Evolutionary conservation across 2,113 vertebrate species (phyloP), one percentile per base, ranked within the genome.

Genomic region (Coptodon rendalli): DNA sequence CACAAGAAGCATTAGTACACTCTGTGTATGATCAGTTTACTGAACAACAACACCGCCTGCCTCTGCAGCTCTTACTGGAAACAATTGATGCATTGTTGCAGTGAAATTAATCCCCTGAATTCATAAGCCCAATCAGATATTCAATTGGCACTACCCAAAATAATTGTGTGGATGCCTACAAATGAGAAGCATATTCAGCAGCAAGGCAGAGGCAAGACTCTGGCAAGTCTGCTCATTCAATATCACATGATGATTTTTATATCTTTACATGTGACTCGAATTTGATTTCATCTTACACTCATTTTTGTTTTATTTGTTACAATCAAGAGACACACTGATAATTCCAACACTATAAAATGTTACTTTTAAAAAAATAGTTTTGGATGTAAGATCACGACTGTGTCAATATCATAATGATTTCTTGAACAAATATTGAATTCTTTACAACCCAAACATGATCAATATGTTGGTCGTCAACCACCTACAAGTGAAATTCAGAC

Each of bases 101-200:
- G 96, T 96, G 97, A 98, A 97, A 98, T 98, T 95, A 98, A 97
- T 97, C 96, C 95, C 96, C 93, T 92, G 92, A 97, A 97, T 97
- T 98, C 97, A 97, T 98, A 98, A 97, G 93, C 94, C 95, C 95
- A 97, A 97, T 97, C 95, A 97, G 96, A 97, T 97, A 95, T 97
- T 96, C 95, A 96, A 95, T 98, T 97, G 96, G 95, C 95, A 95
- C 86, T 92, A 95, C 94, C 94, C 91, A 91, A 96, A 96, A 97
- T 97, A 96, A 97, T 97, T 97, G 97, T 91, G 92, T 89, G 94
- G 94, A 92, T 95, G 96, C 90, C 92, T 95, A 95, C 80, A 95
- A 95, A 92, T 94, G 95, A 96, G 93, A 95, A 94, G 95, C 91
- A 87, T 84, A 92, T 88, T 91, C 82, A 38, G 27, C 48, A 29